Evolutionary conservation across 2,888 invertebrate species (phyloP).

Genomic region (Galerucella calmariensis): DNA sequence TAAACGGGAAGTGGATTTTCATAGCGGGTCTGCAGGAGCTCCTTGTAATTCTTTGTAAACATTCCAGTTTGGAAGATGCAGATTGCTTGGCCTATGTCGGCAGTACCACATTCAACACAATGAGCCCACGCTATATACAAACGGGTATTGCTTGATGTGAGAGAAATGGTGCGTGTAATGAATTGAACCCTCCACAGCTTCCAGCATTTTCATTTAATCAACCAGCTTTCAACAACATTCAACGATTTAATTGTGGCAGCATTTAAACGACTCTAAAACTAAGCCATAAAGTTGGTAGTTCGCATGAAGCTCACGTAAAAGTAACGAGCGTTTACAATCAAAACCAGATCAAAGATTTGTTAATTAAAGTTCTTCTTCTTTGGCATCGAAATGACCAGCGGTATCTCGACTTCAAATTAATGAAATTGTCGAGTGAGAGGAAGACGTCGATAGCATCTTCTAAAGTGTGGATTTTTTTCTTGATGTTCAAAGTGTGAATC

Average conservation of each 20-base stretch:
- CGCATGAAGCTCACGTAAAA: conserved; percentile 43
- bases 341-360: conserved; percentile 46
- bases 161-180: conserved; percentile 32
- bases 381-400: conserved; percentile 41
- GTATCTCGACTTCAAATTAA: conserved; percentile 53
- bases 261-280: conserved; percentile 45
- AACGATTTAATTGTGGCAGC: conserved; percentile 42
- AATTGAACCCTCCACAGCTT: conserved; percentile 28
- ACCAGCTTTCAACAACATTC: conserved; percentile 31
- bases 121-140: not conserved
- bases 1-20: too few relatives aligned
- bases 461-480: conserved; percentile 7
- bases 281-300: conserved; percentile 41
- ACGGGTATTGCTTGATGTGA: conserved; percentile 11
- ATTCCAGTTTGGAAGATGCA: too few relatives aligned
- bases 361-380: conserved; percentile 49
- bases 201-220: conserved; percentile 41
- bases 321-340: conserved; percentile 38
- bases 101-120: not conserved
- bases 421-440: conserved; percentile 60
- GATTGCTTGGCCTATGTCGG: too few relatives aligned
- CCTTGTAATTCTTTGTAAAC: too few relatives aligned
- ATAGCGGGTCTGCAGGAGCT: too few relatives aligned
- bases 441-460: conserved; percentile 22
- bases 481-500: not conserved